Conservation (phyloP, 2,797 vertebrate species). For the Amblyopsis hoosieri region DNA sequence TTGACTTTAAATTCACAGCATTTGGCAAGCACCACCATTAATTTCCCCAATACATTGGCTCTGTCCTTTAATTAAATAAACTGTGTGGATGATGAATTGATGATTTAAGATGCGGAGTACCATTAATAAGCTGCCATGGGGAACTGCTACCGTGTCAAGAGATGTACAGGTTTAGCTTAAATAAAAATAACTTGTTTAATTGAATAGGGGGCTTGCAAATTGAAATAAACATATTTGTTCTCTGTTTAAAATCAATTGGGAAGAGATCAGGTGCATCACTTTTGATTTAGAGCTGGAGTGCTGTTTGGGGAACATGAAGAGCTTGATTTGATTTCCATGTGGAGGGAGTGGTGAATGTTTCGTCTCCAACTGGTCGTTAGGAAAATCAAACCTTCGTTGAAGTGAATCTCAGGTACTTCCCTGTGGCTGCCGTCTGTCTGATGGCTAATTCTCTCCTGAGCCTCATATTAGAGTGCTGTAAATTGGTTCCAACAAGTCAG, state of each 20-base stretch:
- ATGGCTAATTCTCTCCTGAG: slow-evolving; percentile 60
- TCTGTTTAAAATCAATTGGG: slow-evolving; percentile 1
- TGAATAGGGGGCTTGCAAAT: slow-evolving; percentile 1
- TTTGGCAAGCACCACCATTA: slow-evolving; percentile 26
- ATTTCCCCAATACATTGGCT: slow-evolving; percentile 31
- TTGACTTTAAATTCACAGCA: slow-evolving; percentile 26
- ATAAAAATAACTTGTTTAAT: background rate
- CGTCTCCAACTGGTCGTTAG: slow-evolving; percentile 33
- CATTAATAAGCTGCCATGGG: slow-evolving; percentile 6
- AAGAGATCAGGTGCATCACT: slow-evolving; percentile 11
- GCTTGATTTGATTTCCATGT: slow-evolving; percentile 38
- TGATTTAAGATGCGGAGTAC: background rate
- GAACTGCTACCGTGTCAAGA: background rate
- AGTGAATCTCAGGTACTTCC: slow-evolving; percentile 41
- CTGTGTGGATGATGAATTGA: slow-evolving; percentile 18
- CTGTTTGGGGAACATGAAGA: slow-evolving; percentile 17
- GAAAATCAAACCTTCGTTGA: slow-evolving; percentile 49
- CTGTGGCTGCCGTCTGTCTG: slow-evolving; percentile 37
- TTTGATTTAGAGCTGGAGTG: slow-evolving; percentile 8
- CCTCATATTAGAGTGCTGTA: slow-evolving; percentile 43
- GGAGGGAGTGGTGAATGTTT: slow-evolving; percentile 54
- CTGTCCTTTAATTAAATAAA: slow-evolving; percentile 20
- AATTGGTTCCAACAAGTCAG: slow-evolving; percentile 56
- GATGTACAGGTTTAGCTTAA: too few relatives aligned
- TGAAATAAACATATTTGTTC: background rate